These are phyloP conservation scores for Ailurus styani DNA, from an alignment of 2,113 vertebrate species.

Conservation along the genomic window DNA sequence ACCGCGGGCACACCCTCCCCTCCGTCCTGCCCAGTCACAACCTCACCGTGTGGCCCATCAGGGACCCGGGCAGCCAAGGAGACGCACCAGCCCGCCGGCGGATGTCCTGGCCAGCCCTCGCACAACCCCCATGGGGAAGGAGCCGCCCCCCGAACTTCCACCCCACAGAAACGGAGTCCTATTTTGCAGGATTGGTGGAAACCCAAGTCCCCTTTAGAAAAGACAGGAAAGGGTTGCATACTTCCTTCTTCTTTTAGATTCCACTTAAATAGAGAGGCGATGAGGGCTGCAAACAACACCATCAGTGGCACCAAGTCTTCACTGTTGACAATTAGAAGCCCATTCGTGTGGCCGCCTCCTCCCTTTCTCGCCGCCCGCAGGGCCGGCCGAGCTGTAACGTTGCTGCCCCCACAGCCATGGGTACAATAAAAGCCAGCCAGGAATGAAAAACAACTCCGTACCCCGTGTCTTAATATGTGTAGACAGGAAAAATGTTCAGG, in stretches of 20 bases:
- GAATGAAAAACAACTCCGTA: not conserved
- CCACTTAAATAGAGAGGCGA: fast-evolving
- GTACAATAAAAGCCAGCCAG: not conserved
- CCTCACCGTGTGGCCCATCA: fast-evolving
- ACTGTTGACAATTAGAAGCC: not conserved
- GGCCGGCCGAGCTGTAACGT: not conserved
- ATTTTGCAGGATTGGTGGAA: not conserved
- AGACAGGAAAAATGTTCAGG: not conserved
- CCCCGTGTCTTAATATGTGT: not conserved
- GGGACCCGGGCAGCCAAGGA: not conserved
- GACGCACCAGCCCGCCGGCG: not conserved
- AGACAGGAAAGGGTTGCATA: too few relatives aligned
- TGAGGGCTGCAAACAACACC: fast-evolving
- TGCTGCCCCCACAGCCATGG: not conserved
- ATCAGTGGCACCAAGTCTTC: not conserved
- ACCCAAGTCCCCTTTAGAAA: not conserved
- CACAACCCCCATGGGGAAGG: fast-evolving
- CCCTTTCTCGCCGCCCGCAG: not conserved
- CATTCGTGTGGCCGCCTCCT: fast-evolving
- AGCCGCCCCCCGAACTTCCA: not conserved
- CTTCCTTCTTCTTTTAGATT: not conserved
- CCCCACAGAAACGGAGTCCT: not conserved
- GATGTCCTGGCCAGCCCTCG: not conserved
- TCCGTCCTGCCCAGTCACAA: not conserved
- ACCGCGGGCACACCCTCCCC: not conserved